Conservation (phyloP, 2,113 vertebrate species). For the Oophaga pumilio region DNA sequence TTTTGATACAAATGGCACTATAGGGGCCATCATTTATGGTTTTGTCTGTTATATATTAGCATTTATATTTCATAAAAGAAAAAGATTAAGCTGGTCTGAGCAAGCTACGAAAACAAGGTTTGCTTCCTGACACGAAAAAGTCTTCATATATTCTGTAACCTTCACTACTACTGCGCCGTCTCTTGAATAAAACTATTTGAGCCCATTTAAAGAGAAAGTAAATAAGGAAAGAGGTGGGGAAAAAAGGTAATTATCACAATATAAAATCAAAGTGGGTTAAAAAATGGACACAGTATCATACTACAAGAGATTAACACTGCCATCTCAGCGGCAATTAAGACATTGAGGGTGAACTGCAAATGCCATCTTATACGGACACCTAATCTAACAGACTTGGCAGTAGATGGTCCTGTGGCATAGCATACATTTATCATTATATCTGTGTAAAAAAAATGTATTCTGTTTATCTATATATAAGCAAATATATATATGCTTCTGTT, state of each 20-base stretch:
- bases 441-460: not conserved
- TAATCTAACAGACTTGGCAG: slow-evolving; percentile 2
- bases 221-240: not conserved
- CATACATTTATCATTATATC: not conserved
- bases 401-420: not conserved
- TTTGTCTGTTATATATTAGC: not conserved
- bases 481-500: not conserved
- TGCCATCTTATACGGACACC: not conserved
- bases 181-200: not conserved
- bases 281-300: not conserved
- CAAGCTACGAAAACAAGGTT: not conserved
- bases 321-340: not conserved
- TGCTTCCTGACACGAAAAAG: not conserved
- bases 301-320: not conserved
- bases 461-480: not conserved
- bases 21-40: not conserved
- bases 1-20: not conserved
- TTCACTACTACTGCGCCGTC: not conserved
- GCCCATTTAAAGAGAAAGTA: not conserved
- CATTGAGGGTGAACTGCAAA: not conserved
- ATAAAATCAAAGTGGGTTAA: not conserved
- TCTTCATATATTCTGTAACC: not conserved
- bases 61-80: not conserved
- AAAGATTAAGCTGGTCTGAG: not conserved
- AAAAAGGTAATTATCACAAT: not conserved